Percentiles rank a stretch among this genome's conserved stretches.
Conservation (phyloP, 2,113 vertebrate genomes). For the Salminus brasiliensis region DNA sequence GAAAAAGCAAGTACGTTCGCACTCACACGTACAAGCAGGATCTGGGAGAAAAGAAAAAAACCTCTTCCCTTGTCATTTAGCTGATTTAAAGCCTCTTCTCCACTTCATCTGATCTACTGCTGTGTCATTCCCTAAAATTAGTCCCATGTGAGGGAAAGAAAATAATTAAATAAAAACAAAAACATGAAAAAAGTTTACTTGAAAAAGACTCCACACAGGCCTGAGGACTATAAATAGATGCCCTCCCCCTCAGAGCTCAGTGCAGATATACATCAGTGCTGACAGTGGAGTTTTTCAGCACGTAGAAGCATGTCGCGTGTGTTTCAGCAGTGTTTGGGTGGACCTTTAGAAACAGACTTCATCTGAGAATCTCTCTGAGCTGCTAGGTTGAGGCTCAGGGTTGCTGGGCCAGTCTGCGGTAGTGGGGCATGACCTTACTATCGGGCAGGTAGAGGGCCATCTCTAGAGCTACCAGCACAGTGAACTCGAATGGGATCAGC, state of each 20-base stretch:
- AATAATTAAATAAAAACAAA: no score
- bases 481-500: constrained; percentile 93
- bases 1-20: not conserved
- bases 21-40: not conserved
- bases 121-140: not conserved
- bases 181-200: not conserved
- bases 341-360: no score
- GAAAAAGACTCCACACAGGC: not conserved
- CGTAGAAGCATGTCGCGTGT: no score
- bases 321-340: not conserved
- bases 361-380: not conserved
- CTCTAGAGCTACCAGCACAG: constrained; percentile 95
- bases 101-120: not conserved
- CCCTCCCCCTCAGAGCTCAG: not conserved
- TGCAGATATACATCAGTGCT: not conserved
- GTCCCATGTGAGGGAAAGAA: constrained; percentile 18
- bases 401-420: constrained; percentile 88
- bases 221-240: not conserved
- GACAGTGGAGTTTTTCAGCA: constrained; percentile 2
- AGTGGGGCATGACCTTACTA: constrained; percentile 94
- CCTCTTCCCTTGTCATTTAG: constrained; percentile 7
- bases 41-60: constrained; percentile 28
- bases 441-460: constrained; percentile 96
- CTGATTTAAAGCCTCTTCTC: constrained; percentile 3
- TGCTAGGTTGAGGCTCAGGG: constrained; percentile 45